Conservation (phyloP, 2,113 vertebrate species). For the Saguinus midas region DNA sequence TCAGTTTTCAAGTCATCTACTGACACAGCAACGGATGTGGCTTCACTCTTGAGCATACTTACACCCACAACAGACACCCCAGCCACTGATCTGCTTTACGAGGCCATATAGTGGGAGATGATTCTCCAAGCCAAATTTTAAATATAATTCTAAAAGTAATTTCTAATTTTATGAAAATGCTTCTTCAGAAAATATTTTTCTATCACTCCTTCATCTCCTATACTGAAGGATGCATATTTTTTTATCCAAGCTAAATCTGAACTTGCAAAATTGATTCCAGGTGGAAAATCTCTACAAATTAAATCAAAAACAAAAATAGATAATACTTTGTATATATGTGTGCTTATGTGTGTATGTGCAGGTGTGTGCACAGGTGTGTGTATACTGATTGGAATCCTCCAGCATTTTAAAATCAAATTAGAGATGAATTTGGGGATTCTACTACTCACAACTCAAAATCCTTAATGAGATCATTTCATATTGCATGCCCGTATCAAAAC, state of each 20-base stretch:
- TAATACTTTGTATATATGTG: slow-evolving; percentile 83
- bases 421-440: slow-evolving; percentile 86
- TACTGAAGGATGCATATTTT: slow-evolving; percentile 78
- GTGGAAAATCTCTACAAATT: slow-evolving; percentile 86
- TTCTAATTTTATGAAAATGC: slow-evolving; percentile 87
- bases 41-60: slow-evolving; percentile 67
- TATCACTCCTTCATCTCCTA: slow-evolving; percentile 82
- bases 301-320: slow-evolving; percentile 85
- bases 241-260: slow-evolving; percentile 80
- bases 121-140: slow-evolving; percentile 85
- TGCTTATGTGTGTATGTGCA: slow-evolving; percentile 82
- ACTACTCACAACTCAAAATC: slow-evolving; percentile 72
- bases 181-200: slow-evolving; percentile 85
- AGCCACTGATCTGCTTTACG: slow-evolving; percentile 77
- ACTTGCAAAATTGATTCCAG: slow-evolving; percentile 83
- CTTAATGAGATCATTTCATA: too few species aligned
- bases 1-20: slow-evolving; percentile 83
- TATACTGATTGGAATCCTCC: slow-evolving; percentile 84
- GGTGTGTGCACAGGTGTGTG: background rate
- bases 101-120: slow-evolving; percentile 82
- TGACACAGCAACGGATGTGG: slow-evolving; percentile 78
- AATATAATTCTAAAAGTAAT: slow-evolving; percentile 87
- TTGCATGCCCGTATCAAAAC: too few species aligned
- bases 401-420: slow-evolving; percentile 85
- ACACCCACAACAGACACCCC: slow-evolving; percentile 73